Evolutionary conservation across 2,888 invertebrate genomes (phyloP).

Genomic region (Empis livida): DNA sequence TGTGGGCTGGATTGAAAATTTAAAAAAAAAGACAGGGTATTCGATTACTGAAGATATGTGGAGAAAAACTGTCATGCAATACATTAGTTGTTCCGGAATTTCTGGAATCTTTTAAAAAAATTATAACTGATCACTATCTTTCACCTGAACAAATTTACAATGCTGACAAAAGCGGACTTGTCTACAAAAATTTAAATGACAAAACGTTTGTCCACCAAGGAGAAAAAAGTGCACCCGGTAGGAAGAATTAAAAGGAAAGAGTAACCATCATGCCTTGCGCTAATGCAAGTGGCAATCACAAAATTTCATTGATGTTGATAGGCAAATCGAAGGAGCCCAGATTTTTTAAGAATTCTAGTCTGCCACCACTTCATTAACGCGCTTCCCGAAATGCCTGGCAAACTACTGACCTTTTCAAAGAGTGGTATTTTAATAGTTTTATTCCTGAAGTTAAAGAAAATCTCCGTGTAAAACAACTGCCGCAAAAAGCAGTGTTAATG

Average conservation of each 20-base stretch:
- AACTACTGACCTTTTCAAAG: not conserved
- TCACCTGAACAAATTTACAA: not conserved
- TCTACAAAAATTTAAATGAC: slow-evolving; percentile 1
- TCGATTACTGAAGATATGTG: not conserved
- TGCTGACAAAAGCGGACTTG: slow-evolving; percentile 1
- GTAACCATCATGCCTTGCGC: not conserved
- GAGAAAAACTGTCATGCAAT: not conserved
- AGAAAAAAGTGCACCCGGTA: slow-evolving; percentile 1
- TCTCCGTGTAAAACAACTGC: not conserved
- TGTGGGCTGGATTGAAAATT: not conserved
- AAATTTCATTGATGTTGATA: not conserved
- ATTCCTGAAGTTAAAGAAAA: not conserved
- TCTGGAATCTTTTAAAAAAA: no score
- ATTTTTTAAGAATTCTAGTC: not conserved
- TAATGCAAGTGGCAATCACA: slow-evolving; percentile 1
- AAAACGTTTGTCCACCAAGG: not conserved
- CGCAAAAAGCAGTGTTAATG: slow-evolving; percentile 2
- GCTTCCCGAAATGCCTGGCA: not conserved
- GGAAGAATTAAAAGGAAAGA: not conserved
- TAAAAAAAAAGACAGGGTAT: not conserved
- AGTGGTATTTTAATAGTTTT: not conserved
- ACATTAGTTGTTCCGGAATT: not conserved
- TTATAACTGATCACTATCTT: not conserved
- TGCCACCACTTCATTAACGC: not conserved
- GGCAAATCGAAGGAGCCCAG: not conserved